phyloP scores from a whole-genome alignment of 1,140 invertebrate species.

The Formica exsecta region DNA sequence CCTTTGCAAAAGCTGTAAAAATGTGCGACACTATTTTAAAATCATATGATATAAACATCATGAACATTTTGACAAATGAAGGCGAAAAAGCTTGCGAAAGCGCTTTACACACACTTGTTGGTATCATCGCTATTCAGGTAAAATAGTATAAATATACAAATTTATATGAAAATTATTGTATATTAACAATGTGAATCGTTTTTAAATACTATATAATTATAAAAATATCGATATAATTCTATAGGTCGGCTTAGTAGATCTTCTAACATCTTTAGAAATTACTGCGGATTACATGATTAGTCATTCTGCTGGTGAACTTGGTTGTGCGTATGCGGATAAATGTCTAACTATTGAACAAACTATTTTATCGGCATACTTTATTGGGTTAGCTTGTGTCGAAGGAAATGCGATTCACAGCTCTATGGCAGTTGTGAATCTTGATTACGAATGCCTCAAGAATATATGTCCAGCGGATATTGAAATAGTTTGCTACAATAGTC shows the following conservation, averaged over 20 bases:
- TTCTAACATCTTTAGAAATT: constrained; percentile 89
- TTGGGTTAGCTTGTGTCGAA: constrained; percentile 94
- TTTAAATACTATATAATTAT: neutral
- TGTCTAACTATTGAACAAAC: constrained; percentile 93
- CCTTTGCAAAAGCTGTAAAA: constrained; percentile 90
- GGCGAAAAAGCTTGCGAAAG: neutral
- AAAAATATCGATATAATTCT: neutral
- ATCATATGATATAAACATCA: constrained; percentile 88
- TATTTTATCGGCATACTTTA: constrained; percentile 81
- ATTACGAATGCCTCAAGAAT: constrained; percentile 87
- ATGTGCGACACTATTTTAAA: constrained; percentile 93
- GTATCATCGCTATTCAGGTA: neutral
- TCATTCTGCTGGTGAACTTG: constrained; percentile 93
- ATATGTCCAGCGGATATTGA: constrained; percentile 87
- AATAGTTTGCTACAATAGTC: constrained; percentile 91
- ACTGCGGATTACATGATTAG: constrained; percentile 92
- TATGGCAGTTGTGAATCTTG: constrained; percentile 93
- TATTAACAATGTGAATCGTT: neutral
- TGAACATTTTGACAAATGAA: neutral
- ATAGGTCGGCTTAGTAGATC: constrained; percentile 91
- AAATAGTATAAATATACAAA: neutral
- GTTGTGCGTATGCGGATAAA: constrained; percentile 94
- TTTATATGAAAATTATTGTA: no score
- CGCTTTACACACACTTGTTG: no score
- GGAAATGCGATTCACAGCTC: constrained; percentile 91